These are phyloP conservation scores for Fulica atra DNA, from an alignment of 2,113 vertebrate species.

Conservation along the genomic window DNA sequence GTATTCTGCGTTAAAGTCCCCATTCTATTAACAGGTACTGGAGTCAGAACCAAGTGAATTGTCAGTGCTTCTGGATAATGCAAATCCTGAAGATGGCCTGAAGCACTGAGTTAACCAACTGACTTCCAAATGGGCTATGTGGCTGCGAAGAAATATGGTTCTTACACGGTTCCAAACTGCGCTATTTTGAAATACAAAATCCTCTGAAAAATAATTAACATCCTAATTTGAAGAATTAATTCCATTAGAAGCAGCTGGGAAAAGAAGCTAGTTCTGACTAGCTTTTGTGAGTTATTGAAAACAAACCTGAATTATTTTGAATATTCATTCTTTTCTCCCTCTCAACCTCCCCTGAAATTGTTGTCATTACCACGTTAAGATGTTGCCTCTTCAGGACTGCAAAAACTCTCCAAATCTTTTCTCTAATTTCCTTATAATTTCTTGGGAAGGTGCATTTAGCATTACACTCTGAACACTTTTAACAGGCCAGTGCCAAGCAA, in stretches of 20 bases:
- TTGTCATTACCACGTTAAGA: background rate
- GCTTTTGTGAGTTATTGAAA: background rate
- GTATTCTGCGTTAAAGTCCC: background rate
- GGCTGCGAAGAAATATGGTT: background rate
- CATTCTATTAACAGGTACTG: rapidly evolving
- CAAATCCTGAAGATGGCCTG: background rate
- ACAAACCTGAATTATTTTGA: background rate
- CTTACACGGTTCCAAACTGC: background rate
- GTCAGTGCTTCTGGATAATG: background rate
- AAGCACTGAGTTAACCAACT: background rate
- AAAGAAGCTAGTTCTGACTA: background rate
- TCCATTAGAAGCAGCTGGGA: background rate
- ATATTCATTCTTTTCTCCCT: background rate
- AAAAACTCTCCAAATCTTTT: background rate
- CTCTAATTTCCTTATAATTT: background rate
- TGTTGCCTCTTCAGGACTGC: background rate
- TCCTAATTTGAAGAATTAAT: background rate
- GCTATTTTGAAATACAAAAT: background rate
- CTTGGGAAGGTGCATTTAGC: background rate
- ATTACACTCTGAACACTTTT: background rate
- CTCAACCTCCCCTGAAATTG: background rate
- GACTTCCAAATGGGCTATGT: background rate
- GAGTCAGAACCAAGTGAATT: background rate
- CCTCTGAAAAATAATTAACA: background rate
- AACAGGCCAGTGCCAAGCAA: background rate